Evolutionary conservation across 2,797 vertebrate genomes (phyloP), one percentile per base, ranked within the genome.

Genomic region (Sebastes cheni): DNA sequence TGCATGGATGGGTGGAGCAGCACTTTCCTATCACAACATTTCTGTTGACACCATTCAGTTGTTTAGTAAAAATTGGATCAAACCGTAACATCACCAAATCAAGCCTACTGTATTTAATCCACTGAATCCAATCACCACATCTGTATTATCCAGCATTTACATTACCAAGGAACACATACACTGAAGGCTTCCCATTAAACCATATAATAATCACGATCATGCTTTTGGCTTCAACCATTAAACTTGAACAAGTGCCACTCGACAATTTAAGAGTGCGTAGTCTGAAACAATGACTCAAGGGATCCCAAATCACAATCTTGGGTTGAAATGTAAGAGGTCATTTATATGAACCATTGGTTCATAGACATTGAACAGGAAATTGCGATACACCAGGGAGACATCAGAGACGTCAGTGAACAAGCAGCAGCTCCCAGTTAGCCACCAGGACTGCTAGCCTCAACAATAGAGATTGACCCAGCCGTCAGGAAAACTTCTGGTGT

Each of bases 1-100:
- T 81, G 74, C 67, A 75, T 81, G 88, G 92, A 88, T 92, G 92
- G 91, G 89, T 95, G 92, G 92, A 93, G 94, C 90, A 94, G 90
- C 92, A 94, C 90, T 89, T 90, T 74, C 60, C 69, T 46, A 58
- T 64, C 46, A 77, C 58, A 59, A 50, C 8, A 71, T 64, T 39
- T 67, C 8, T 46, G 18, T 52, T 70, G 8, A 52, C 12, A 14
- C 18, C 16, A 58, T 12, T 78, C 20, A 56, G 11, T 72, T 23
- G 10, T 77, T 73, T 23, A 70, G 34, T 34, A 50, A 60, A 74
- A 54, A 10, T 12, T 32, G 4, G 13, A 58, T 67, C 7, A 78
- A 39, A 81, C 22, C 25, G 61, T 25, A 54, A 66, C 18, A 70
- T 78, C 6, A 32, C 8, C 3, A 71, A 77, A 34, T 56, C 50